Evolutionary conservation across 1,140 invertebrate genomes (phyloP).

Genomic region (Anastatus disparis): DNA sequence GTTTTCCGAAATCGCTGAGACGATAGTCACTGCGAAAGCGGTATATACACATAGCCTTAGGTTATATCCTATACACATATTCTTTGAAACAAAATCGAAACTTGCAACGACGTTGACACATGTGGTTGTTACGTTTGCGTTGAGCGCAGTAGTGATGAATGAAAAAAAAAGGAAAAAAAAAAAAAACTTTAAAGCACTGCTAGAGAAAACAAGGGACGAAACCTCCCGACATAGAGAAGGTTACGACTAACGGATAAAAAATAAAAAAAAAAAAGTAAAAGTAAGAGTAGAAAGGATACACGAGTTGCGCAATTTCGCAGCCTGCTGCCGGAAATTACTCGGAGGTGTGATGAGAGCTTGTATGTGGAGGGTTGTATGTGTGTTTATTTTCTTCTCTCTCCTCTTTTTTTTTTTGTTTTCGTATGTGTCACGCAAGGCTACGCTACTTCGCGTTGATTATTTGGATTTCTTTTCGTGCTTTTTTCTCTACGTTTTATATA

Average conservation of each 20-base stretch:
- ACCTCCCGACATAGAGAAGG: background rate
- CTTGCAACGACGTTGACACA: background rate
- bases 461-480: no score
- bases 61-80: no score
- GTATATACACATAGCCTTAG: no score
- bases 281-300: background rate
- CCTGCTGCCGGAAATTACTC: conserved; percentile 27
- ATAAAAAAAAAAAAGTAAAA: background rate
- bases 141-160: background rate
- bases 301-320: conserved; percentile 36
- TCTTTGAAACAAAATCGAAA: no score
- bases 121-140: background rate
- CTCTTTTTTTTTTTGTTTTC: no score
- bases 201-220: conserved; percentile 3
- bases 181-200: background rate
- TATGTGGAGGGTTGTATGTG: no score
- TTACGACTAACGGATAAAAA: background rate
- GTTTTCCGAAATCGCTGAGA: background rate
- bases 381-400: no score
- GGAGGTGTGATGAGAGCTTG: no score
- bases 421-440: no score
- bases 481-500: no score
- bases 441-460: no score
- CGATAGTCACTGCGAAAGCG: no score
- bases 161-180: background rate